These are phyloP conservation scores for Pterostichus niger DNA, from an alignment of 2,888 invertebrate species.

Conservation along the genomic window DNA sequence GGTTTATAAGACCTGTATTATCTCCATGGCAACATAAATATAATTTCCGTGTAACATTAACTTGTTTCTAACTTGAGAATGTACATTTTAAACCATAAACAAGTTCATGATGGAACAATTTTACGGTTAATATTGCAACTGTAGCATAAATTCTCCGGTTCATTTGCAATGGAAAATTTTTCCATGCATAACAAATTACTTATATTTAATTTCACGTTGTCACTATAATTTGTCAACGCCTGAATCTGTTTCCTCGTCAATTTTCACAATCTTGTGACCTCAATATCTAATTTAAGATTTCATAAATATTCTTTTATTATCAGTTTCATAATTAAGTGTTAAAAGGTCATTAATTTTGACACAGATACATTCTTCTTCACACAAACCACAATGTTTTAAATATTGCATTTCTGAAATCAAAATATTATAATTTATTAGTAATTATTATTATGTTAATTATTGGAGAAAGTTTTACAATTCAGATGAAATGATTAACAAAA, in stretches of 20 bases:
- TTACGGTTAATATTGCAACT: not conserved
- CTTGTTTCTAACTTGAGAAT: too few species aligned
- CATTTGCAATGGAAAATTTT: slow-evolving; percentile 31
- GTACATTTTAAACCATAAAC: too few species aligned
- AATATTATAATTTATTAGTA: not conserved
- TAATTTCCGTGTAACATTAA: too few species aligned
- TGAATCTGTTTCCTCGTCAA: slow-evolving; percentile 19
- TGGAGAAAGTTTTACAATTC: not conserved
- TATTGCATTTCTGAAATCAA: slow-evolving; percentile 7
- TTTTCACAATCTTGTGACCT: slow-evolving; percentile 34
- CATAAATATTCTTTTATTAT: slow-evolving; percentile 21
- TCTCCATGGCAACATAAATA: too few species aligned
- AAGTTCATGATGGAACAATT: not conserved
- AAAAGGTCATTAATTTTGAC: slow-evolving; percentile 31
- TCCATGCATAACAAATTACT: slow-evolving; percentile 12
- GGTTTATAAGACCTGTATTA: too few species aligned
- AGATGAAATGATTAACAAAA: not conserved
- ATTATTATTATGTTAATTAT: not conserved
- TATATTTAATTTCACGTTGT: slow-evolving; percentile 35
- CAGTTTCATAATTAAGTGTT: slow-evolving; percentile 32
- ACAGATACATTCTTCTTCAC: slow-evolving; percentile 9
- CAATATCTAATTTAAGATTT: slow-evolving; percentile 11
- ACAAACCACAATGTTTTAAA: not conserved
- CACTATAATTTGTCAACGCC: slow-evolving; percentile 18
- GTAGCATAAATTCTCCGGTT: slow-evolving; percentile 18